Percentiles rank a stretch among this genome's conserved stretches.
phyloP scores from a whole-genome alignment of 2,888 invertebrate species.

The Athrips mouffetella region DNA sequence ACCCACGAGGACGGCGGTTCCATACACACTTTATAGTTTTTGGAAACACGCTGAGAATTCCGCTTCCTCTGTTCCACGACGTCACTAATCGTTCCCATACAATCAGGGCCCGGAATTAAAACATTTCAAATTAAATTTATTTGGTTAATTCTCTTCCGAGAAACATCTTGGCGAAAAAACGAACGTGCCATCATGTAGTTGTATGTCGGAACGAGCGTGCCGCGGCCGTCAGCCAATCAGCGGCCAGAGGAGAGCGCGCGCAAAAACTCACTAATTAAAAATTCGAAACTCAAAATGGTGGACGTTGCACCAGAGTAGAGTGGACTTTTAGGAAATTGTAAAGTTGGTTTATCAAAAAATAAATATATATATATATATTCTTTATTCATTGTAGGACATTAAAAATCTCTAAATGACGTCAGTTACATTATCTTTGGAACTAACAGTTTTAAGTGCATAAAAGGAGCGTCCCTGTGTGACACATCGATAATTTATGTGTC shows the following conservation, averaged over 20 bases:
- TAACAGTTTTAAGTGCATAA: no score
- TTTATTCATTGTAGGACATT: no score
- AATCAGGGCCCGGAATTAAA: slow-evolving; percentile 31
- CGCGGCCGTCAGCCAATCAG: slow-evolving; percentile 14
- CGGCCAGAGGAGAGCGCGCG: slow-evolving; percentile 7
- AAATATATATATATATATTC: no score
- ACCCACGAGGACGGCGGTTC: no score
- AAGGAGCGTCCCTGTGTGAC: no score
- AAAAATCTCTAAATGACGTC: no score
- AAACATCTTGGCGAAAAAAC: slow-evolving; percentile 31
- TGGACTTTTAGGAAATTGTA: background rate
- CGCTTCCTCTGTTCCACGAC: background rate
- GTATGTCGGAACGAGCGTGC: slow-evolving; percentile 4
- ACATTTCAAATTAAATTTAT: slow-evolving; percentile 37
- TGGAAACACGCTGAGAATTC: background rate
- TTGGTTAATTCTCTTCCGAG: slow-evolving; percentile 36
- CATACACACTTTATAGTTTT: no score
- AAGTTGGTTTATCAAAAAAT: no score
- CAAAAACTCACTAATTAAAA: slow-evolving; percentile 32
- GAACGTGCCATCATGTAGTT: slow-evolving; percentile 19
- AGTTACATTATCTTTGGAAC: no score
- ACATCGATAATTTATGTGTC: no score
- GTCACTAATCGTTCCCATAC: slow-evolving; percentile 19
- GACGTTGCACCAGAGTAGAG: slow-evolving; percentile 1
- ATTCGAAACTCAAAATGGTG: slow-evolving; percentile 31